A percentile compares a stretch with the other conserved stretches of the same genome.
These are phyloP conservation scores for Oreochromis niloticus DNA, from an alignment of 2,113 vertebrate genomes.

Conservation along the genomic window DNA sequence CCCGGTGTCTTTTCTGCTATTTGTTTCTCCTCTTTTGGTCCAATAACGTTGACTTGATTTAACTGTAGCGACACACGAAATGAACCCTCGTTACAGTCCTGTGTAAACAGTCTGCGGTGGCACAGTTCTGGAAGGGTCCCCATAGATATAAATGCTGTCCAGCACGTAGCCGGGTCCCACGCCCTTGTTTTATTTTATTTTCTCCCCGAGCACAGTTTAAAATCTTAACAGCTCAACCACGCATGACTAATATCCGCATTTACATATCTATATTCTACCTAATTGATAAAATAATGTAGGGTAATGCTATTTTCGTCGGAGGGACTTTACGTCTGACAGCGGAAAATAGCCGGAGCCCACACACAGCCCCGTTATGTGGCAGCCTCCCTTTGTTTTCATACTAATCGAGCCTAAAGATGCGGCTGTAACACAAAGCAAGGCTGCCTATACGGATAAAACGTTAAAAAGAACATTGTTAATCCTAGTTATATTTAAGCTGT, in stretches of 20 bases:
- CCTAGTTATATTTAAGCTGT: background rate
- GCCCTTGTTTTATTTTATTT: background rate
- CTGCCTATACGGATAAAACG: background rate
- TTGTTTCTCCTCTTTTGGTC: background rate
- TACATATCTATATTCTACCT: fast-evolving
- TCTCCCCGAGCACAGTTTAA: background rate
- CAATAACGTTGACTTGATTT: background rate
- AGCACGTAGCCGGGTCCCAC: constrained; percentile 37
- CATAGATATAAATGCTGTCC: background rate
- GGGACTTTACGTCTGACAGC: background rate
- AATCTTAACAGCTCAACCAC: fast-evolving
- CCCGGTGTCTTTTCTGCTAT: background rate
- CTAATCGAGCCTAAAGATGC: background rate
- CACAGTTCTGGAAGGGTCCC: background rate
- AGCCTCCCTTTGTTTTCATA: constrained; percentile 1
- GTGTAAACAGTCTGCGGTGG: background rate
- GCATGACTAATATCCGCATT: fast-evolving
- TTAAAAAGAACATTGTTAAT: background rate
- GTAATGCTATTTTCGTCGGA: background rate
- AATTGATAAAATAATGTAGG: fast-evolving
- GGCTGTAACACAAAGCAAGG: background rate
- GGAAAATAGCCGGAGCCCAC: constrained; percentile 33
- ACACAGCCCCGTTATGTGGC: constrained; percentile 30
- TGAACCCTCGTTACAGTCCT: background rate
- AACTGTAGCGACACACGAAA: background rate